phyloP scores from a whole-genome alignment of 2,797 vertebrate species.

The Channallabes apus region DNA sequence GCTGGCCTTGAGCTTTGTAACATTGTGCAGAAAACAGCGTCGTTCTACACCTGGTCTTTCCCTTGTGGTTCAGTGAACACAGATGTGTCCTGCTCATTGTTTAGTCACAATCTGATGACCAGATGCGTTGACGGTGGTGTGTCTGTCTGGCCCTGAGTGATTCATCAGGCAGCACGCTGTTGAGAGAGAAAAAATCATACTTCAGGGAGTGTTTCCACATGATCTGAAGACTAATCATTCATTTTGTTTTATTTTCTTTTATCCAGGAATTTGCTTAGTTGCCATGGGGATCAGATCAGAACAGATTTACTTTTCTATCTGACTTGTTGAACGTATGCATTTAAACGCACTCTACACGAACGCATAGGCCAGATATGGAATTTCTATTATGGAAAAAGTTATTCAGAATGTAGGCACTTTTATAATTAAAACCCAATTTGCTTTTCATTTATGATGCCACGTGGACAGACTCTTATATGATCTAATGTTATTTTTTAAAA shows the following conservation, averaged over 20 bases:
- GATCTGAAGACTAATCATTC: not conserved
- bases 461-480: not conserved
- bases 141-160: constrained; percentile 23
- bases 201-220: not conserved
- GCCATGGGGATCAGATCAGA: constrained; percentile 10
- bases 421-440: not conserved
- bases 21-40: not conserved
- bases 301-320: not conserved
- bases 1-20: constrained; percentile 41
- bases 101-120: constrained; percentile 40
- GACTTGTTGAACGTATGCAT: not conserved
- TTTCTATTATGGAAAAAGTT: no score
- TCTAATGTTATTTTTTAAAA: not conserved
- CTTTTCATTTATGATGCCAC: not conserved
- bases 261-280: not conserved
- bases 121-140: constrained; percentile 18
- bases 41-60: constrained; percentile 43
- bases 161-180: not conserved
- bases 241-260: not conserved
- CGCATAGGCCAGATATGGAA: no score
- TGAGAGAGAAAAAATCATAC: not conserved
- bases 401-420: not conserved
- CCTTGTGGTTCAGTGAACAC: constrained; percentile 35
- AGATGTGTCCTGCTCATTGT: constrained; percentile 47
- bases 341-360: not conserved